Base-by-base conservation (phyloP, 2,888 invertebrate species). In the Leptinotarsa juncta region DNA sequence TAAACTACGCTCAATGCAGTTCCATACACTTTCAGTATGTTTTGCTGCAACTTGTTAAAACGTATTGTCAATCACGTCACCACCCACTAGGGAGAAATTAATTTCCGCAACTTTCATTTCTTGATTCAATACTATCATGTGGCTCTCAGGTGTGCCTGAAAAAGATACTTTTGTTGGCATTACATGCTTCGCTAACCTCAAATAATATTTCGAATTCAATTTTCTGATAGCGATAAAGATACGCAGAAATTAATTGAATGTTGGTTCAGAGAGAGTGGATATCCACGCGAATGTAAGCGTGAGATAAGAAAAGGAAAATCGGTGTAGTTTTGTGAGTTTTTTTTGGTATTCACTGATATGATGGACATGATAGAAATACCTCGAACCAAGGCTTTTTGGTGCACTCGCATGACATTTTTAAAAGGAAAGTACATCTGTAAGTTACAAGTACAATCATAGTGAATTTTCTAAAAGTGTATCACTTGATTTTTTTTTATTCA, bases 131-230 rank as follows among this genome's bases (percentile, higher is more conserved):
- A 23, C 16, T 23, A 42, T 65, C 65, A 65, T 20, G 15, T 42
- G 65, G 42, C 42, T 65, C 26, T 65, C 16, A 26, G 65, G 65
- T 65, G 65, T 26, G 23, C n/a, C 65, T 12, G 65, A 26, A 23
- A 65, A 32, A 32, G 42, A 3, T 32, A 65, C 42, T n/a, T 23
- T 26, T 42, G 26, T 26, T 65, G 65, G 42, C 16, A 10, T 26
- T 32, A 12, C 65, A 65, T 65, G 65, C 65, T 65, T 65, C 32
- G 42, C 14, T 42, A 65, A 42, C 65, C 65, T 65, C 42, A 65
- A 26, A 26, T 26, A 23, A 65, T 65, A 26, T 65, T 32, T 26
- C 26, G 51, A 65, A 65, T 65, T 26, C 23, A 65, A 42, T 26
- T 65, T n/a, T 65, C 23, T 15, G 65, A 32, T 65, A 12, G 65